Conservation (phyloP, 2,113 vertebrate species). For the Podiceps cristatus region DNA sequence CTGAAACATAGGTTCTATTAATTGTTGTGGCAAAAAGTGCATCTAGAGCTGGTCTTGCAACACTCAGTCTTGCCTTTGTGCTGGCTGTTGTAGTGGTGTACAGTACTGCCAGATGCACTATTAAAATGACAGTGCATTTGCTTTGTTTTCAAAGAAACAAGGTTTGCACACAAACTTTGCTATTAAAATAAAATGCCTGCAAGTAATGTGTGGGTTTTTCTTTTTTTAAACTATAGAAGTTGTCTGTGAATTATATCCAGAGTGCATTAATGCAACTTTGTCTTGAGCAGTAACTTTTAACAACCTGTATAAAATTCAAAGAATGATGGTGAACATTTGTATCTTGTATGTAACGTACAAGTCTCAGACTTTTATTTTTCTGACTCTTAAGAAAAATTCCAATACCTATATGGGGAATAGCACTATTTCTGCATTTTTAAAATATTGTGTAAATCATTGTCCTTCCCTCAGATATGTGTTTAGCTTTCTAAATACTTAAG, state of each 20-base stretch:
- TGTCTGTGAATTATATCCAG: neutral
- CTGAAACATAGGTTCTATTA: neutral
- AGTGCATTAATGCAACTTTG: neutral
- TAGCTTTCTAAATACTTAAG: neutral
- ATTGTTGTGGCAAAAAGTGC: neutral
- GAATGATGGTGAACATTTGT: neutral
- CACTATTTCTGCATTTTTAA: neutral
- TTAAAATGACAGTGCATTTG: neutral
- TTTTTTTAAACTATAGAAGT: neutral
- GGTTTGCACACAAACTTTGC: neutral
- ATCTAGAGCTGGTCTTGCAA: neutral
- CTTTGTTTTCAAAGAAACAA: neutral
- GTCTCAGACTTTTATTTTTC: neutral
- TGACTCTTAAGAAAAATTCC: neutral
- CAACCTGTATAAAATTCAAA: neutral
- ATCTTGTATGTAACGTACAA: neutral
- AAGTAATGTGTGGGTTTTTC: too few species aligned
- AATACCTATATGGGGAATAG: neutral
- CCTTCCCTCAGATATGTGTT: neutral
- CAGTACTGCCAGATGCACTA: fast-evolving
- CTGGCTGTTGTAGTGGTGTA: neutral
- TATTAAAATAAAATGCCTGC: neutral
- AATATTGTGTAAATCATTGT: neutral
- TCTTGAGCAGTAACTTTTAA: neutral
- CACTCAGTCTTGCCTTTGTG: neutral